A percentile compares a stretch with the other conserved stretches of the same genome.
Conservation (phyloP, 1,140 invertebrate genomes). For the Cotesia glomerata region DNA sequence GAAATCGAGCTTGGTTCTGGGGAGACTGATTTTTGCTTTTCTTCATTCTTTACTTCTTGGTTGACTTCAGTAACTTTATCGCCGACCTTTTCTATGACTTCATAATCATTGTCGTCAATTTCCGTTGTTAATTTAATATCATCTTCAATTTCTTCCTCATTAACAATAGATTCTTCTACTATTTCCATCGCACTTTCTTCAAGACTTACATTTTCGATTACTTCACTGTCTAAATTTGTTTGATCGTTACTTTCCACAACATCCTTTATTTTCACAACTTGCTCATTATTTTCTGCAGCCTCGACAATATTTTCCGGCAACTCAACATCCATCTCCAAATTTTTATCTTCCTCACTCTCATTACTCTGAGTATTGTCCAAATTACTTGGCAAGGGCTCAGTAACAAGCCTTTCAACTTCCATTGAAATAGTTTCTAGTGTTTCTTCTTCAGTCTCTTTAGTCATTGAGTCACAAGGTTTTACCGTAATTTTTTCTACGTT, state of each 20-base stretch:
- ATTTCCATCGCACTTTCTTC: too few species aligned
- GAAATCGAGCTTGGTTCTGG: not conserved
- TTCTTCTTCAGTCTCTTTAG: conserved; percentile 41
- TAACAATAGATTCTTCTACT: too few species aligned
- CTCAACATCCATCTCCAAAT: not conserved
- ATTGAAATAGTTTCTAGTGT: conserved; percentile 53
- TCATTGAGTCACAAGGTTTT: not conserved
- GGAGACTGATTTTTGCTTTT: conserved; percentile 16
- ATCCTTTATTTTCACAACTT: conserved; percentile 16
- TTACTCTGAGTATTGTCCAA: not conserved
- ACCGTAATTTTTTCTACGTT: not conserved
- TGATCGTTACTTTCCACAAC: conserved; percentile 22
- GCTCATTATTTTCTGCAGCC: not conserved
- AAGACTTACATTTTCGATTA: too few species aligned
- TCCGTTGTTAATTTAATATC: not conserved
- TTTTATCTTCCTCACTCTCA: not conserved
- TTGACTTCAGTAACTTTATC: too few species aligned
- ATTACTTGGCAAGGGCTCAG: conserved; percentile 22
- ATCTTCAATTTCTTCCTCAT: not conserved
- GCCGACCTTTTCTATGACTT: not conserved
- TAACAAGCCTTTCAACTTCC: conserved; percentile 50
- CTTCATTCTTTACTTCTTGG: not conserved
- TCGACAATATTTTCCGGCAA: not conserved
- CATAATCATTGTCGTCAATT: conserved; percentile 7
- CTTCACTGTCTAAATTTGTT: not conserved